A percentile compares a stretch with the other conserved stretches of the same genome.
Evolutionary conservation across 2,888 invertebrate species (phyloP).

Genomic region (Drosophila buzzatii): DNA sequence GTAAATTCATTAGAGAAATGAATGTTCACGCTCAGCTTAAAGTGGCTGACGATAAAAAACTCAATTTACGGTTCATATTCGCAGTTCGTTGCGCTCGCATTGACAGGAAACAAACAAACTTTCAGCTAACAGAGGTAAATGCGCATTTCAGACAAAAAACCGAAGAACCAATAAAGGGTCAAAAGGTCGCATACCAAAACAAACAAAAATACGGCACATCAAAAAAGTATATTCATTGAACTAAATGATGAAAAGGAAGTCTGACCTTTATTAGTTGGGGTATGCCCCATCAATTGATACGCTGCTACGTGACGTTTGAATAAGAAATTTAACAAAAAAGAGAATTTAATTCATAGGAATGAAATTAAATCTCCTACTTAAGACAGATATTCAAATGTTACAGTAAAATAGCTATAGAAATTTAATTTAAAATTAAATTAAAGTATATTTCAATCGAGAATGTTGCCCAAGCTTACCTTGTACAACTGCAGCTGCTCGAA

Average conservation of each 20-base stretch:
- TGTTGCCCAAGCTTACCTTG: too few species aligned
- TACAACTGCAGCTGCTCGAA: not conserved
- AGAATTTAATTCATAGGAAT: not conserved
- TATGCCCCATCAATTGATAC: slow-evolving; percentile 3
- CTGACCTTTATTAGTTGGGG: not conserved
- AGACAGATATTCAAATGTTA: too few species aligned
- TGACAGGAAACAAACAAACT: slow-evolving; percentile 69
- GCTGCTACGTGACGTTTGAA: not conserved
- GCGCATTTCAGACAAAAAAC: slow-evolving; percentile 21
- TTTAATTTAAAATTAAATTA: too few species aligned
- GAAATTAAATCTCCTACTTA: too few species aligned
- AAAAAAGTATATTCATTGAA: slow-evolving; percentile 41
- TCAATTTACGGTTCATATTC: slow-evolving; percentile 51
- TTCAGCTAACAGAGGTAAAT: slow-evolving; percentile 41
- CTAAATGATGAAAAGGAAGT: slow-evolving; percentile 19
- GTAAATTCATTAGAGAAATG: slow-evolving; percentile 29
- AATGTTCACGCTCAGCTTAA: slow-evolving; percentile 23
- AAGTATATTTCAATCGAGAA: not conserved
- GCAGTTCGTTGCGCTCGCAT: slow-evolving; percentile 62
- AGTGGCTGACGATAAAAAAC: slow-evolving; percentile 25
- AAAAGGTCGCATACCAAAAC: slow-evolving; percentile 56
- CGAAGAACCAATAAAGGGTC: slow-evolving; percentile 50
- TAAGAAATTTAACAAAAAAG: not conserved
- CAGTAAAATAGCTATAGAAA: too few species aligned
- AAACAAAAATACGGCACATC: slow-evolving; percentile 36